phyloP scores from a whole-genome alignment of 2,888 invertebrate species.

The Eueremaeus valkanovi region DNA sequence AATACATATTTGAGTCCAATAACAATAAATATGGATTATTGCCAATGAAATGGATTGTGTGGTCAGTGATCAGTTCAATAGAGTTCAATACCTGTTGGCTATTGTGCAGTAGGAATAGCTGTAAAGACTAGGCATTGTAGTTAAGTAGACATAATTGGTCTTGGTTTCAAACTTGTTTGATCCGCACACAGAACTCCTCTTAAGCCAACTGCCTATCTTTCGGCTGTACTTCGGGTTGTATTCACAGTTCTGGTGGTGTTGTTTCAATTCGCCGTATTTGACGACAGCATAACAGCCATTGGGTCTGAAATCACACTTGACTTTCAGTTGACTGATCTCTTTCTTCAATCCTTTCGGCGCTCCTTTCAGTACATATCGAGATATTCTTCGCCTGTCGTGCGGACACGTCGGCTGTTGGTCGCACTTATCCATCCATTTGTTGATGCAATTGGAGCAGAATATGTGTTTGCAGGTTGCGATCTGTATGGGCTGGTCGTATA shows the following conservation, averaged over 20 bases:
- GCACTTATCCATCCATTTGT: slow-evolving; percentile 24
- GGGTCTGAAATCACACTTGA: slow-evolving; percentile 8
- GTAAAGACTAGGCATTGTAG: slow-evolving; percentile 25
- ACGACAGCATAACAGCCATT: slow-evolving; percentile 9
- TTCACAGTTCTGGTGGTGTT: slow-evolving; percentile 13
- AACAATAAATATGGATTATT: too few relatives aligned
- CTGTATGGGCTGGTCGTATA: slow-evolving; percentile 28
- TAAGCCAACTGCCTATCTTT: background rate
- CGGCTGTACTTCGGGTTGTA: background rate
- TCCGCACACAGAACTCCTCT: background rate
- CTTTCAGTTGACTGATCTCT: slow-evolving; percentile 21
- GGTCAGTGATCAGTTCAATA: background rate
- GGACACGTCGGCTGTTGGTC: slow-evolving; percentile 23
- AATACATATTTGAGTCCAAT: too few relatives aligned
- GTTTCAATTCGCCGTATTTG: slow-evolving; percentile 7
- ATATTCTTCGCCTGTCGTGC: slow-evolving; percentile 16
- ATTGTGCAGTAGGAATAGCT: slow-evolving; percentile 15
- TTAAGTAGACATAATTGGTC: slow-evolving; percentile 23
- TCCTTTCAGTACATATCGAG: slow-evolving; percentile 2
- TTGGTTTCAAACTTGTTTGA: background rate
- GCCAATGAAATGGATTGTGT: too few relatives aligned
- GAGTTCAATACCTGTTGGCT: slow-evolving; percentile 20
- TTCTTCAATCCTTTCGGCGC: slow-evolving; percentile 11
- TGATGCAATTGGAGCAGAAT: slow-evolving; percentile 13
- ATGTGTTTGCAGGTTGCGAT: slow-evolving; percentile 24